Evolutionary conservation across 2,797 vertebrate species (phyloP).

Genomic region (Sebastes vulpes): DNA sequence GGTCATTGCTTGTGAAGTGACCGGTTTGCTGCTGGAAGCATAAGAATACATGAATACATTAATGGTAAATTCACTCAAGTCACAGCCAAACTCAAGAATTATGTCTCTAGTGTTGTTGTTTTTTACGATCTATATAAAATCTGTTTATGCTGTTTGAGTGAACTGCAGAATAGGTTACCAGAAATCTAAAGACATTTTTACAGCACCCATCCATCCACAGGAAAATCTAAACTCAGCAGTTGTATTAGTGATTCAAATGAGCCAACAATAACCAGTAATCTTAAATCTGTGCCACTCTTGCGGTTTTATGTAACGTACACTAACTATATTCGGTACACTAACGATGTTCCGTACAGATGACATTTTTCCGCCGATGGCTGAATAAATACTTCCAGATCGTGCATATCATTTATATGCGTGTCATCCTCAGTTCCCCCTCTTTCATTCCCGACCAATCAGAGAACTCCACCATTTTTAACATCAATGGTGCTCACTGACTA

Average conservation of each 20-base stretch:
- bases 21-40: constrained; percentile 82
- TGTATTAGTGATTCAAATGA: neutral
- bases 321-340: too few species aligned
- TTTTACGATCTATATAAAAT: neutral
- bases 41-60: neutral
- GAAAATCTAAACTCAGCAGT: neutral
- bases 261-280: neutral
- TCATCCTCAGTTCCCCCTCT: too few species aligned
- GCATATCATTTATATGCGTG: too few species aligned
- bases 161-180: neutral
- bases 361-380: too few species aligned
- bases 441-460: too few species aligned
- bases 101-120: neutral
- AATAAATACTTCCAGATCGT: too few species aligned
- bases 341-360: too few species aligned
- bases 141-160: neutral
- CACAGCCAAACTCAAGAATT: neutral
- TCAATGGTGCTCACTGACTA: too few species aligned
- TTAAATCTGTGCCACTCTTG: neutral
- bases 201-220: neutral
- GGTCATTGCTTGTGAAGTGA: constrained; percentile 91
- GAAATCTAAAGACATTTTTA: neutral
- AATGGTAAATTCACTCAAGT: neutral
- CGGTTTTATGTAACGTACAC: too few species aligned
- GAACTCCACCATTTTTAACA: too few species aligned